Evolutionary conservation across 2,113 vertebrate genomes (phyloP).

Genomic region (Pandion haliaetus): DNA sequence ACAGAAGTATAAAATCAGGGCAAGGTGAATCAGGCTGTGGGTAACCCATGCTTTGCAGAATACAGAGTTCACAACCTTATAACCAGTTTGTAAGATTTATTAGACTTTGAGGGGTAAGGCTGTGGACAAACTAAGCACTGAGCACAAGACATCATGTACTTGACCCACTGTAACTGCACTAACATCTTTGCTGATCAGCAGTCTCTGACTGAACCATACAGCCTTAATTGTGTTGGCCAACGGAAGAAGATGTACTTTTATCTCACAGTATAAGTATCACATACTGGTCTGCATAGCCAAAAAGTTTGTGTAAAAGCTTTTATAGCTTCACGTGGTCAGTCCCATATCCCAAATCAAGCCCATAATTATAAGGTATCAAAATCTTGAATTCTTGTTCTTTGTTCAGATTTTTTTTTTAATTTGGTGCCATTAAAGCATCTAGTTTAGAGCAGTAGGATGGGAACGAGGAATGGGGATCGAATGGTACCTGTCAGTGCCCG

Average conservation of each 20-base stretch:
- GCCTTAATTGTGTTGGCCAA: fast-evolving
- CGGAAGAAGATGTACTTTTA: background rate
- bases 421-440: background rate
- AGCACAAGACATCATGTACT: background rate
- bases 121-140: background rate
- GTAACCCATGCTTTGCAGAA: background rate
- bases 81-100: background rate
- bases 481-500: background rate
- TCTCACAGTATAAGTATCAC: background rate
- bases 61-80: background rate
- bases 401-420: background rate
- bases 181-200: background rate
- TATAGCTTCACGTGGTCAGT: background rate
- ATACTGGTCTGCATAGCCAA: background rate
- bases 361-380: background rate
- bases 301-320: background rate
- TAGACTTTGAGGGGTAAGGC: background rate
- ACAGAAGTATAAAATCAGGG: background rate
- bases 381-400: background rate
- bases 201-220: background rate
- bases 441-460: background rate
- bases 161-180: background rate
- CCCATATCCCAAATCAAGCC: background rate
- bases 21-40: background rate
- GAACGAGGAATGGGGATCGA: background rate